phyloP scores from a whole-genome alignment of 2,113 vertebrate genomes.

The Bufo bufo region DNA sequence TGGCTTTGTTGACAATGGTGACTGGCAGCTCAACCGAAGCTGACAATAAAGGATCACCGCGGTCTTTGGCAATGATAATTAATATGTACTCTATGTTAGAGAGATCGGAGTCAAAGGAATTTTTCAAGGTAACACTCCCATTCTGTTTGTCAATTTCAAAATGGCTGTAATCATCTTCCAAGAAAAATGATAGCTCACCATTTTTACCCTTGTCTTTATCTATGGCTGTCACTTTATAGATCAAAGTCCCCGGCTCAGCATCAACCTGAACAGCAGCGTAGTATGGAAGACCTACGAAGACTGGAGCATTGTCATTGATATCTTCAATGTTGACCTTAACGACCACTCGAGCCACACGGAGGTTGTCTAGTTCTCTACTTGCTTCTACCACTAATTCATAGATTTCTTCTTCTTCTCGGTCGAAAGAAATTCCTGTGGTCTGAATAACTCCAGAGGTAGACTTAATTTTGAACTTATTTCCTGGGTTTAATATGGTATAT shows the following conservation, averaged over 20 bases:
- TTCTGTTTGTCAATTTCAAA: conserved; percentile 88
- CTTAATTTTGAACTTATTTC: conserved; percentile 89
- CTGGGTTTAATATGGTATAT: conserved; percentile 90
- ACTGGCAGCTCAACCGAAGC: conserved; percentile 86
- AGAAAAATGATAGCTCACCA: conserved; percentile 87
- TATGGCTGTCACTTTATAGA: conserved; percentile 87
- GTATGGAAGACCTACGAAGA: conserved; percentile 95
- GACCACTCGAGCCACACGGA: conserved; percentile 88
- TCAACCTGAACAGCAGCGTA: conserved; percentile 96
- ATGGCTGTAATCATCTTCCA: conserved; percentile 89
- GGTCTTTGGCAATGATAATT: conserved; percentile 86
- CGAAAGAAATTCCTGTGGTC: conserved; percentile 89
- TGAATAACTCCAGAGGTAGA: conserved; percentile 93
- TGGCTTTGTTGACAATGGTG: conserved; percentile 96
- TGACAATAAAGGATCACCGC: conserved; percentile 84
- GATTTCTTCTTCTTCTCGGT: conserved; percentile 89
- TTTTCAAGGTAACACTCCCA: conserved; percentile 85
- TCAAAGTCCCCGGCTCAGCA: conserved; percentile 85
- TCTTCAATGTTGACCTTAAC: conserved; percentile 91
- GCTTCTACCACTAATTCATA: conserved; percentile 95
- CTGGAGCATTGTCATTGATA: conserved; percentile 90
- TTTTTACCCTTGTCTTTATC: conserved; percentile 92
- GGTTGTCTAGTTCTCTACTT: conserved; percentile 85
- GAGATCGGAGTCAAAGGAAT: conserved; percentile 89
- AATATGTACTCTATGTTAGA: conserved; percentile 92